phyloP scores from a whole-genome alignment of 2,888 invertebrate genomes.

The Thymelicus acteon region DNA sequence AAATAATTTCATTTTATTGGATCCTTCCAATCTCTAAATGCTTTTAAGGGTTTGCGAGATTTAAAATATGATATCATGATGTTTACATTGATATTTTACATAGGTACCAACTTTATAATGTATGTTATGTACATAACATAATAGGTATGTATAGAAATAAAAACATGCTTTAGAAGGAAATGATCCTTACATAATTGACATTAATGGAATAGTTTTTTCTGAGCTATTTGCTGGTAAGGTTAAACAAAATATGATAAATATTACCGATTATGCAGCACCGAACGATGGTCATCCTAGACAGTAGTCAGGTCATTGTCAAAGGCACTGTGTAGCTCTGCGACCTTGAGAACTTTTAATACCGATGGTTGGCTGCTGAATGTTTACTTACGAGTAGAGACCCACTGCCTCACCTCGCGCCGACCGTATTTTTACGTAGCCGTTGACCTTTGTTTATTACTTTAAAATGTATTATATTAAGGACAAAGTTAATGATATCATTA shows the following conservation, averaged over 20 bases:
- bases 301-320: slow-evolving; percentile 28
- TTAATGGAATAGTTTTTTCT: background rate
- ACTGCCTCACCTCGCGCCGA: slow-evolving; percentile 10
- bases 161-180: background rate
- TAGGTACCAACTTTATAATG: too few relatives aligned
- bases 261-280: background rate
- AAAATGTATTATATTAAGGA: slow-evolving; percentile 24
- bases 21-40: too few relatives aligned
- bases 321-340: slow-evolving; percentile 19
- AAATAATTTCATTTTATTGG: too few relatives aligned
- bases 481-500: background rate
- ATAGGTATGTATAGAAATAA: background rate
- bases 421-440: slow-evolving; percentile 12
- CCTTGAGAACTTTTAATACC: slow-evolving; percentile 28
- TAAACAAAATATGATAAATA: background rate
- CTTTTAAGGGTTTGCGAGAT: too few relatives aligned
- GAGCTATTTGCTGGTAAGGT: background rate
- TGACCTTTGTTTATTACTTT: slow-evolving; percentile 27
- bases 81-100: background rate
- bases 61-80: background rate
- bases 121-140: background rate
- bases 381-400: slow-evolving; percentile 20
- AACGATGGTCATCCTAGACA: slow-evolving; percentile 11
- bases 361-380: slow-evolving; percentile 10
- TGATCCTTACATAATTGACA: background rate